Evolutionary conservation across 2,797 vertebrate species (phyloP).

Genomic region (Ataeniobius toweri): DNA sequence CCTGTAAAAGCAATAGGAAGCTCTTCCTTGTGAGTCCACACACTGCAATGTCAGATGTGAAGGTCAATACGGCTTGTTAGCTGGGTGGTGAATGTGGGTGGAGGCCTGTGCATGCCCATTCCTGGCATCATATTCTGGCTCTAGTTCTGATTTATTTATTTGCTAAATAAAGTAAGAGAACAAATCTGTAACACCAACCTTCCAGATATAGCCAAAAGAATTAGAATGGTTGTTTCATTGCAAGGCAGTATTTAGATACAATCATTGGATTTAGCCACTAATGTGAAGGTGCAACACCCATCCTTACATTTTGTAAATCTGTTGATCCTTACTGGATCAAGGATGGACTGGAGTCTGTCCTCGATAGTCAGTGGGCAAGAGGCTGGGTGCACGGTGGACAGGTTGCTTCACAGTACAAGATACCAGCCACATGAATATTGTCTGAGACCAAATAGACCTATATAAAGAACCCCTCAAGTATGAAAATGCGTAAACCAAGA

Average conservation of each 20-base stretch:
- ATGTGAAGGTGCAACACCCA: not conserved
- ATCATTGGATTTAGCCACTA: not conserved
- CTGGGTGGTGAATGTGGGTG: too few relatives aligned
- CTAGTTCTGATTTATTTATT: not conserved
- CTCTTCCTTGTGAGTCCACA: too few relatives aligned
- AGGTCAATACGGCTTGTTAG: too few relatives aligned
- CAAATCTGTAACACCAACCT: not conserved
- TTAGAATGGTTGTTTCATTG: not conserved
- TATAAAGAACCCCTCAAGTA: not conserved
- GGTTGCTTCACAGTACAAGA: not conserved
- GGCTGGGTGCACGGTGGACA: not conserved
- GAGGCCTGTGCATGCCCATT: too few relatives aligned
- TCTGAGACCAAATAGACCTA: too few relatives aligned
- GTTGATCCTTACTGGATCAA: too few relatives aligned
- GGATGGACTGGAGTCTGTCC: not conserved
- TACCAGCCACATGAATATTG: too few relatives aligned
- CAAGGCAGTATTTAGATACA: not conserved
- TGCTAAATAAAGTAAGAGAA: not conserved
- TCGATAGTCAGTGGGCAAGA: not conserved
- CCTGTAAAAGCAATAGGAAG: too few relatives aligned
- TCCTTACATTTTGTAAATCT: not conserved
- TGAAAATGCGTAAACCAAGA: not conserved
- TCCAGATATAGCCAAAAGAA: not conserved
- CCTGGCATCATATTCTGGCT: not conserved
- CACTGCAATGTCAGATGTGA: too few relatives aligned